Conservation (phyloP, 2,888 invertebrate genomes). For the Lycocerus yunnanus region DNA sequence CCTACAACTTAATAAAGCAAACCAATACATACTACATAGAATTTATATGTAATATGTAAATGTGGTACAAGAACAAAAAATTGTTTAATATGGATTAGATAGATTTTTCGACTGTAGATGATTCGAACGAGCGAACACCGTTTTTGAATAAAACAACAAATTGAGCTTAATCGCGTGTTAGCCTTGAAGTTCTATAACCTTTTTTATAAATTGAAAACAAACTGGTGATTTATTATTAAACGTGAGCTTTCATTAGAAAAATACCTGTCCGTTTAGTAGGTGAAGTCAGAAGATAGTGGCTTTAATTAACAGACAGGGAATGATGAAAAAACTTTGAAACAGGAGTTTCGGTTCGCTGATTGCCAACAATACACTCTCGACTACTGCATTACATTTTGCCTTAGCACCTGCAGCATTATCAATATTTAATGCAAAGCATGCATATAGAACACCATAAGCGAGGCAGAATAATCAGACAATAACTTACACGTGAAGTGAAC, state of each 20-base stretch:
- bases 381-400: conserved; percentile 17
- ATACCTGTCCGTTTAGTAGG: not conserved
- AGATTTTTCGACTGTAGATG: not conserved
- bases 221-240: not conserved
- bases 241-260: not conserved
- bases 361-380: conserved; percentile 23
- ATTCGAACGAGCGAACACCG: not conserved
- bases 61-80: not conserved
- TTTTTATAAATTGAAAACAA: not conserved
- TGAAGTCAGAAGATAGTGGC: not conserved
- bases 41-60: not conserved
- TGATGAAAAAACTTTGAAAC: conserved; percentile 18
- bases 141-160: not conserved
- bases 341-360: conserved; percentile 31
- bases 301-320: conserved; percentile 10
- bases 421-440: conserved; percentile 13
- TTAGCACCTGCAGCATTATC: conserved; percentile 25
- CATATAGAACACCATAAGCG: not conserved
- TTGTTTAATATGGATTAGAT: not conserved
- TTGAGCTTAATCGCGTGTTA: not conserved
- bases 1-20: not conserved
- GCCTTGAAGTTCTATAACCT: not conserved
- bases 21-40: not conserved
- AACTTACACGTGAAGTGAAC: not conserved
- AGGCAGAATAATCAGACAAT: not conserved